Conservation (phyloP, 2,797 vertebrate species). For the Meda fulgida region DNA sequence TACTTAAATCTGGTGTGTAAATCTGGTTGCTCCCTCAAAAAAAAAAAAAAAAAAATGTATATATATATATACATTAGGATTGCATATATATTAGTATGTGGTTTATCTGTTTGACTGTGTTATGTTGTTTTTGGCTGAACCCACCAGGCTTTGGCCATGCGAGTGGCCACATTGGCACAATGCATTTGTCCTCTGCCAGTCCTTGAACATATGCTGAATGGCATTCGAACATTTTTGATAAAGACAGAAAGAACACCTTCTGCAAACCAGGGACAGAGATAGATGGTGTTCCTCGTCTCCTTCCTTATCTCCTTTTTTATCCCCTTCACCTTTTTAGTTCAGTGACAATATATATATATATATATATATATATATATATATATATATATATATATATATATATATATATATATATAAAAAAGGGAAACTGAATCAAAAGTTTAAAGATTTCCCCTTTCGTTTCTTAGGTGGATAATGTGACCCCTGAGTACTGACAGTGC, state of each 20-base stretch:
- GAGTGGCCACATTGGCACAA: conserved; percentile 11
- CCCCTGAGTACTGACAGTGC: no score
- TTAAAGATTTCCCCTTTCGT: background rate
- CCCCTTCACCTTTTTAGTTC: background rate
- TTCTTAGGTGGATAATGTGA: background rate
- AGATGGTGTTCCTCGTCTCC: background rate
- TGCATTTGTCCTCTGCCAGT: conserved; percentile 19
- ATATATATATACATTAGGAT: no score
- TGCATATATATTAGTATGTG: background rate
- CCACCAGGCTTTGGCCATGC: conserved; percentile 19
- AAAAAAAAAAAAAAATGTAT: no score
- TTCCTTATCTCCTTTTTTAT: background rate
- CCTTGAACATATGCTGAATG: background rate
- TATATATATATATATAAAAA: background rate
- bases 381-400: background rate
- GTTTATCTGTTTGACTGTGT: conserved; percentile 25
- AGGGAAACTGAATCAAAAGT: background rate
- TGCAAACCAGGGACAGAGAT: background rate
- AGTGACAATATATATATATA: background rate
- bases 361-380: no score
- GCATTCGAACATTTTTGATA: background rate
- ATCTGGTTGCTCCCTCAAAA: no score
- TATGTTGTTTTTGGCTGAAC: conserved; percentile 25
- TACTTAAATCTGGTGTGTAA: background rate
- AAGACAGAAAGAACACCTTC: background rate